Base-by-base conservation (phyloP, 2,113 vertebrate genomes). In the Ophthalmolycus amberensis region DNA sequence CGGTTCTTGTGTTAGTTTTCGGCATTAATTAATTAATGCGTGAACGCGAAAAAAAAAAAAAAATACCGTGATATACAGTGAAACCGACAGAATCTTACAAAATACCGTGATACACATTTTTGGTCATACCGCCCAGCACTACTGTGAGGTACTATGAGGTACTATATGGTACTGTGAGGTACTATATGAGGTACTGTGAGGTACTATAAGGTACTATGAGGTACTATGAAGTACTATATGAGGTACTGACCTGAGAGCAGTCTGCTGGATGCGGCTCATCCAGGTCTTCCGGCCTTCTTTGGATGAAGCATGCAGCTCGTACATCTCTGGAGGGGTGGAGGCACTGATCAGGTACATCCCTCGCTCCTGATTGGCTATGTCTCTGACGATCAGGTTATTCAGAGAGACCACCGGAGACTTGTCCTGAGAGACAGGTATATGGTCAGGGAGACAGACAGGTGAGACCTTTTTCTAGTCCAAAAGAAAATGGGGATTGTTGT, bases 281-380 rank as follows among this genome's bases (percentile, higher is more conserved):
- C 98, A 99, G 77, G 93, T 95, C 80, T 94, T 96, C 1, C 97
- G 93, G 79, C 96, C 96, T 0, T 98, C 97, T 0, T 96, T 96
- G 15, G 97, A 97, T 0, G 96, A 91, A 0, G 96, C 93, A 14
- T 98, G 96, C 20, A 99, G 95, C 92, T 99, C 98, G 1, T 99
- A 99, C 98, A 99, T 99, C 92, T 97, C 96, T 0, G 98, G 97
- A 0, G 97, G 97, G 0, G 95, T 88, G 0, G 96, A 94, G 78
- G 91, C 94, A 1, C 96, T 97, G 89, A 99, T 95, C 58, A 99
- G 94, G 93, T 99, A 99, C 97, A 99, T 96, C 15, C 98, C 98
- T 83, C 97, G 96, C 87, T 98, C 97, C 94, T 98, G 97, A 94
- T 98, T 99, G 92, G 98, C 98, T n/a, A 99, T 97, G 81, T 99